These are phyloP conservation scores for Zoanthus sociatus DNA, from an alignment of 92 coral and sea anemone species.

Conservation along the genomic window DNA sequence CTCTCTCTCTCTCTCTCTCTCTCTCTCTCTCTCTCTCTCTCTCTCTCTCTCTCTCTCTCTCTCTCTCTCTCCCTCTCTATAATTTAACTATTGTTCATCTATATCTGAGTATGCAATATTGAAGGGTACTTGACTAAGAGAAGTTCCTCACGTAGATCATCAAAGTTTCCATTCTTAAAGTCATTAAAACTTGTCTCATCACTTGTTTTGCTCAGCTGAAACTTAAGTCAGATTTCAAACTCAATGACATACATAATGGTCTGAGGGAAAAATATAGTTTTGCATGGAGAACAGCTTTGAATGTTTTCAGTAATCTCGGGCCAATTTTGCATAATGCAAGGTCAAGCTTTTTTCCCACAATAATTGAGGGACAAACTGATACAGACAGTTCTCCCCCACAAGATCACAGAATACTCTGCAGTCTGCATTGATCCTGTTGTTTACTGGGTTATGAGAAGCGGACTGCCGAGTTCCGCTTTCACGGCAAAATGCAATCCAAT, in stretches of 20 bases:
- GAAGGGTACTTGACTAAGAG: slow-evolving; percentile 41
- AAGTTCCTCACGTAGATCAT: slow-evolving; percentile 49
- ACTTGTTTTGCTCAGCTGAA: slow-evolving; percentile 49
- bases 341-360: slow-evolving; percentile 66
- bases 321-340: not conserved
- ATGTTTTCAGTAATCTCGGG: slow-evolving; percentile 60
- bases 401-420: slow-evolving; percentile 40
- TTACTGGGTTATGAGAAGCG: slow-evolving; percentile 25
- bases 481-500: not conserved
- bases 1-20: too few relatives aligned
- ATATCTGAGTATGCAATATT: slow-evolving; percentile 16
- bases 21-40: too few relatives aligned
- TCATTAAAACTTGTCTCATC: slow-evolving; percentile 49
- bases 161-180: slow-evolving; percentile 60
- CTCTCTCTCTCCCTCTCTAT: too few relatives aligned
- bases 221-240: slow-evolving; percentile 49
- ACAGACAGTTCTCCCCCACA: slow-evolving; percentile 51
- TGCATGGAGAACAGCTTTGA: slow-evolving; percentile 44
- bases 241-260: slow-evolving; percentile 62
- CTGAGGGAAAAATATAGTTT: slow-evolving; percentile 56
- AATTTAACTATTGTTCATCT: slow-evolving; percentile 52
- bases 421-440: not conserved
- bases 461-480: slow-evolving; percentile 4
- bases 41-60: too few relatives aligned
- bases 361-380: slow-evolving; percentile 38